A percentile compares a stretch with the other conserved stretches of the same genome.
Conservation (phyloP, 1,140 invertebrate genomes). For the Tetramorium simillimum region DNA sequence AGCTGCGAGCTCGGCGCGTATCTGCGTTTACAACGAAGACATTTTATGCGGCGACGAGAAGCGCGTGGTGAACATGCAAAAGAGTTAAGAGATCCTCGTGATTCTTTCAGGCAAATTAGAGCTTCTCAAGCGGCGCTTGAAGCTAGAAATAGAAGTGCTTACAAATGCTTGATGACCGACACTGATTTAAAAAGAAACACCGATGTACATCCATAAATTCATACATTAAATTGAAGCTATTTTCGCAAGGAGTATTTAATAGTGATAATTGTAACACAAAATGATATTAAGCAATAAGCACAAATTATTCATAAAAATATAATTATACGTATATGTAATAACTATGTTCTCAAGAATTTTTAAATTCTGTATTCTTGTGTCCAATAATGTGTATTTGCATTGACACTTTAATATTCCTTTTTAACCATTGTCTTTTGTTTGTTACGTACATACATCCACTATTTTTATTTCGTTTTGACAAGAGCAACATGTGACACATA, state of each 20-base stretch:
- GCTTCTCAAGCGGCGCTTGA: background rate
- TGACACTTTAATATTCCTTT: background rate
- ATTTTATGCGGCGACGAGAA: constrained; percentile 62
- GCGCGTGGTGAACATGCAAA: constrained; percentile 17
- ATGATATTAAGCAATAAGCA: background rate
- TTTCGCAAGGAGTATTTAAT: background rate
- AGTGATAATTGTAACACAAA: background rate
- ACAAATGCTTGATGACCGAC: background rate
- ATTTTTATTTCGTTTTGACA: constrained; percentile 5
- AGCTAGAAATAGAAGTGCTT: background rate
- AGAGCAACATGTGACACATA: constrained; percentile 59
- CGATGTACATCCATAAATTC: background rate
- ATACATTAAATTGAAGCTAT: background rate
- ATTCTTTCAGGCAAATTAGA: background rate
- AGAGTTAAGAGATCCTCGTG: background rate
- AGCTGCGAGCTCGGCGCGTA: constrained; percentile 64
- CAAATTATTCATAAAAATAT: background rate
- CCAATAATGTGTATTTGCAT: background rate
- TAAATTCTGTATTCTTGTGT: background rate
- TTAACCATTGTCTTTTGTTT: background rate
- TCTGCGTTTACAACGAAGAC: constrained; percentile 39
- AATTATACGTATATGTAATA: too few species aligned
- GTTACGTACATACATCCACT: background rate
- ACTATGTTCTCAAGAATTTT: background rate
- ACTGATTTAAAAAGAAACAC: background rate